A percentile compares a stretch with the other conserved stretches of the same genome.
These are phyloP conservation scores for Therioaphis trifolii DNA, from an alignment of 2,888 invertebrate genomes.

Conservation along the genomic window DNA sequence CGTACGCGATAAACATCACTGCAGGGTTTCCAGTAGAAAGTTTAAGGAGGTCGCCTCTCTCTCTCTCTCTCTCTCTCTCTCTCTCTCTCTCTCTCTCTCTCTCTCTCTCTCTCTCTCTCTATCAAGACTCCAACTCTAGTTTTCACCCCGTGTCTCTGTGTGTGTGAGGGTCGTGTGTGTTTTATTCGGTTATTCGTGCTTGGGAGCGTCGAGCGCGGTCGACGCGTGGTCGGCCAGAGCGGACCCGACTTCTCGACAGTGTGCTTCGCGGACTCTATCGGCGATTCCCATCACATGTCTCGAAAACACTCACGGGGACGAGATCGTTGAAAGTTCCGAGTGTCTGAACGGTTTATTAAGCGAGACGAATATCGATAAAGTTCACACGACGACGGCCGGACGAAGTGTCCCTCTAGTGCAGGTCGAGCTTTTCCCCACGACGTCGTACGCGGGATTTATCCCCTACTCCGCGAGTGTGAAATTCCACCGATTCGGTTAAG, in stretches of 20 bases:
- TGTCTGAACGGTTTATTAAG: slow-evolving; percentile 4
- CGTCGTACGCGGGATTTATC: slow-evolving; percentile 10
- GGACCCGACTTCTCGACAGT: slow-evolving; percentile 2
- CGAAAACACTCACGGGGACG: neutral
- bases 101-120: no score
- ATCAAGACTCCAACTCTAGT: neutral
- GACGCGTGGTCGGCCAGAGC: neutral
- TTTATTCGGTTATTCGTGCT: neutral
- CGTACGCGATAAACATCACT: no score
- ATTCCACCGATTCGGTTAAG: slow-evolving; percentile 32
- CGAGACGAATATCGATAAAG: slow-evolving; percentile 32
- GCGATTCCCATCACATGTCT: slow-evolving; percentile 1
- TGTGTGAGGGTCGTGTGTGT: neutral
- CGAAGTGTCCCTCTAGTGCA: neutral
- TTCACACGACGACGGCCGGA: slow-evolving; percentile 10
- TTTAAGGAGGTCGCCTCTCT: no score
- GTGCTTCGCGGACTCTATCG: neutral
- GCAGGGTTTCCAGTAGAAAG: no score
- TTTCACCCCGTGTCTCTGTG: neutral
- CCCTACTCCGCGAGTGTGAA: neutral
- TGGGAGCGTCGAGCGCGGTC: neutral
- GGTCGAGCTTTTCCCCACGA: neutral
- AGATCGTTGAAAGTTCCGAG: slow-evolving; percentile 17
- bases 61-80: no score
- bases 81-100: no score